Evolutionary conservation across 1,140 invertebrate species (phyloP), one percentile per base, ranked within the genome.

Genomic region (Ostrea edulis): DNA sequence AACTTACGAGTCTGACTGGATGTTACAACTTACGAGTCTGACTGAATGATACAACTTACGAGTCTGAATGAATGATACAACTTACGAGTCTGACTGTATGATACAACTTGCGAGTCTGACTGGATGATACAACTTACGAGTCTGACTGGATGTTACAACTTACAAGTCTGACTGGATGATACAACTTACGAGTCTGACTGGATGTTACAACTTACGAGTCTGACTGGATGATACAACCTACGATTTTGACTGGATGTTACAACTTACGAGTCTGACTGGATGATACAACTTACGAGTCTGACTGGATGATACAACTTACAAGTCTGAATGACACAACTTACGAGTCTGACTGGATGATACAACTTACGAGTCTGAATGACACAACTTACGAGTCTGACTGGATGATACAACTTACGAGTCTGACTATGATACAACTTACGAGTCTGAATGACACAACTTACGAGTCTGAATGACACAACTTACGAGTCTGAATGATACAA

Each of bases 391-490:
- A 97, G 96, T 99, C 98, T 83, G 97, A 97, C 93, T 98, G 98
- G 89, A 98, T 97, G 20, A 95, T 94, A 84, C 2, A 54, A 94
- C 97, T 96, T 96, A 98, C 96, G 97, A 97, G 96, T 99, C 98
- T 83, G 97, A 97, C n/a, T n/a, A n/a, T n/a, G n/a, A n/a, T n/a
- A n/a, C 2, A 54, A 94, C 97, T 96, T 96, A 98, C 96, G 97
- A 97, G 96, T 99, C 98, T 83, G 97, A 97, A 93, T 98, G 98
- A 5, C n/a, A n/a, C n/a, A 54, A 94, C 97, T 96, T 96, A 98
- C 96, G 97, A 97, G 96, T 99, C 98, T 83, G 97, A 97, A 93
- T 98, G 98, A 5, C n/a, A n/a, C n/a, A n/a, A n/a, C n/a, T n/a
- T n/a, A n/a, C n/a, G n/a, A n/a, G n/a, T n/a, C n/a, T n/a, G n/a